Evolutionary conservation across 2,888 invertebrate species (phyloP).

Genomic region (Zaprionus obscuricornis): DNA sequence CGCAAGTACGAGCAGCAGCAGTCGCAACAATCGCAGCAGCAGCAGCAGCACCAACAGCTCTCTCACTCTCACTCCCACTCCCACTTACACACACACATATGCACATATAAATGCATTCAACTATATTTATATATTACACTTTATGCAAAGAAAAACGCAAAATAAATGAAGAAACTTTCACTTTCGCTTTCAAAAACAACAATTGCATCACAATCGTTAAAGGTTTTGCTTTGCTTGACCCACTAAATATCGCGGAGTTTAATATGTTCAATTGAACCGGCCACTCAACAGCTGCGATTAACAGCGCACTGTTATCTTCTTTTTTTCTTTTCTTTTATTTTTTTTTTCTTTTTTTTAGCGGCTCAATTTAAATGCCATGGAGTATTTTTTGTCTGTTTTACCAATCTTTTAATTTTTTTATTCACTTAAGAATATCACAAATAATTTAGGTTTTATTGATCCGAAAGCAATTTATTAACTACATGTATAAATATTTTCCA

Average conservation of each 20-base stretch:
- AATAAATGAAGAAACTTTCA: conserved; percentile 66
- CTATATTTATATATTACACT: conserved; percentile 16
- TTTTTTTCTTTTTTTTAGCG: not conserved
- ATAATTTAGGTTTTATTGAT: not conserved
- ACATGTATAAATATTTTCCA: too few relatives aligned
- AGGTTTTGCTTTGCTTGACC: conserved; percentile 17
- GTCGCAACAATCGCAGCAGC: too few relatives aligned
- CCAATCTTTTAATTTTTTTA: not conserved
- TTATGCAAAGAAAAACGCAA: conserved; percentile 18
- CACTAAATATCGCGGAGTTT: too few relatives aligned
- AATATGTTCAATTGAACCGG: too few relatives aligned
- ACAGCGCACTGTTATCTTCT: too few relatives aligned
- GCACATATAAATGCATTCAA: conserved; percentile 8
- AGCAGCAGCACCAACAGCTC: too few relatives aligned
- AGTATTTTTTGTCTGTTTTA: not conserved
- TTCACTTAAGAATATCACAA: not conserved
- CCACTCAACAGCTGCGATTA: too few relatives aligned
- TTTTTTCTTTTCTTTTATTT: too few relatives aligned
- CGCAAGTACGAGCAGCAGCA: too few relatives aligned
- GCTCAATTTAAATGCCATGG: not conserved
- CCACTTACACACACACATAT: conserved; percentile 5
- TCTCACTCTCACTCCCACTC: too few relatives aligned
- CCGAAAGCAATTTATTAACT: too few relatives aligned
- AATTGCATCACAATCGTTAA: conserved; percentile 68
- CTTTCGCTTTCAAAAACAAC: conserved; percentile 58